Conservation (phyloP, 1,140 invertebrate genomes). For the Halesus radiatus region DNA sequence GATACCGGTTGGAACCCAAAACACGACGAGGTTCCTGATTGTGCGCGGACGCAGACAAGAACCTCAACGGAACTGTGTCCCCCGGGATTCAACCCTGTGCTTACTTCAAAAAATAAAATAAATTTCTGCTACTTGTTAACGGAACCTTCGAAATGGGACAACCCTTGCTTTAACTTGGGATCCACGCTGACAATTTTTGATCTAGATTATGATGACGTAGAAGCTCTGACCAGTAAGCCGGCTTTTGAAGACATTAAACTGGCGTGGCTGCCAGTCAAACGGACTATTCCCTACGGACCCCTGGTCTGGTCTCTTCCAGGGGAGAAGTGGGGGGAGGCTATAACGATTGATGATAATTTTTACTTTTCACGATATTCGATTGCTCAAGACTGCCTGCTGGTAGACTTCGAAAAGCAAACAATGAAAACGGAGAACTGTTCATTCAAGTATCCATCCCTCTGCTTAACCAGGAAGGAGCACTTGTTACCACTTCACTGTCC, state of each 20-base stretch:
- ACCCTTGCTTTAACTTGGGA: conserved; percentile 59
- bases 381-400: conserved; percentile 48
- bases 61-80: conserved; percentile 42
- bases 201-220: conserved; percentile 43
- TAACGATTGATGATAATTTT: conserved; percentile 47
- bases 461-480: conserved; percentile 58
- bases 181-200: conserved; percentile 56
- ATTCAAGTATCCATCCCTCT: conserved; percentile 57
- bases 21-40: conserved; percentile 46
- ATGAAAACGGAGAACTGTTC: conserved; percentile 53
- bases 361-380: conserved; percentile 29
- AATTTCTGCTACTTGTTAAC: conserved; percentile 53
- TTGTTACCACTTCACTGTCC: conserved; percentile 58
- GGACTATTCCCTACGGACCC: conserved; percentile 52
- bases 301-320: conserved; percentile 59
- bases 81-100: conserved; percentile 37
- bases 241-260: conserved; percentile 49
- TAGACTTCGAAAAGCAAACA: conserved; percentile 47
- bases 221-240: conserved; percentile 42
- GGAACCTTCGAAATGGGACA: conserved; percentile 50
- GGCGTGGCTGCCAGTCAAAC: conserved; percentile 60
- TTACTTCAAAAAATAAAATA: conserved; percentile 25
- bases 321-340: conserved; percentile 56
- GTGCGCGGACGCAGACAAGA: conserved; percentile 38
- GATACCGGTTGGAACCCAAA: conserved; percentile 49